These are phyloP conservation scores for Tetramorium bicarinatum DNA, from an alignment of 2,888 invertebrate species.

Conservation along the genomic window DNA sequence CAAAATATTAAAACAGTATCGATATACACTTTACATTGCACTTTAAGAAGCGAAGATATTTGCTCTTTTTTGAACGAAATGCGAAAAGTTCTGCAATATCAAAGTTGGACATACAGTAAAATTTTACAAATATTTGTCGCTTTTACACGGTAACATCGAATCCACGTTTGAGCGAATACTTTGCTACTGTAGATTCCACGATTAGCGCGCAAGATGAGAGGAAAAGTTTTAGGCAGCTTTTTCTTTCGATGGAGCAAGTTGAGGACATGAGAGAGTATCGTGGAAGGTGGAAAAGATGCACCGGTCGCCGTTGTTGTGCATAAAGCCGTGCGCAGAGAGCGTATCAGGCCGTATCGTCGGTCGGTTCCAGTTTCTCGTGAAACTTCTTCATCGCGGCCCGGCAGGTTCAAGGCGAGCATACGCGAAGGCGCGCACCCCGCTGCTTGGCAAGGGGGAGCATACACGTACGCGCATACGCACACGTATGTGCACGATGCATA, in stretches of 20 bases:
- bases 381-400: slow-evolving; percentile 67
- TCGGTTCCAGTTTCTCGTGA: slow-evolving; percentile 78
- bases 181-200: not conserved
- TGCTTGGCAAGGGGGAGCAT: slow-evolving; percentile 50
- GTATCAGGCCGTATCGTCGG: slow-evolving; percentile 76
- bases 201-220: not conserved
- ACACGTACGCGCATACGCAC: slow-evolving; percentile 21
- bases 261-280: slow-evolving; percentile 20
- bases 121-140: not conserved
- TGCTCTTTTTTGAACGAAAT: not conserved
- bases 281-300: slow-evolving; percentile 59
- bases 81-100: not conserved
- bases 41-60: not conserved
- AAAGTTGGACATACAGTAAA: not conserved
- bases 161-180: not conserved
- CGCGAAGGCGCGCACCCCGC: slow-evolving; percentile 37
- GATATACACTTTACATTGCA: not conserved
- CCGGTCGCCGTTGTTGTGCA: slow-evolving; percentile 53
- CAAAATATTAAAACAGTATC: not conserved
- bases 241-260: slow-evolving; percentile 42
- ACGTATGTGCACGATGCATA: slow-evolving; percentile 42
- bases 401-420: slow-evolving; percentile 77
- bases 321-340: slow-evolving; percentile 73
- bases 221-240: not conserved
- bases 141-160: not conserved